These are phyloP conservation scores for Dinoponera quadriceps DNA, from an alignment of 1,140 invertebrate species.

Conservation along the genomic window DNA sequence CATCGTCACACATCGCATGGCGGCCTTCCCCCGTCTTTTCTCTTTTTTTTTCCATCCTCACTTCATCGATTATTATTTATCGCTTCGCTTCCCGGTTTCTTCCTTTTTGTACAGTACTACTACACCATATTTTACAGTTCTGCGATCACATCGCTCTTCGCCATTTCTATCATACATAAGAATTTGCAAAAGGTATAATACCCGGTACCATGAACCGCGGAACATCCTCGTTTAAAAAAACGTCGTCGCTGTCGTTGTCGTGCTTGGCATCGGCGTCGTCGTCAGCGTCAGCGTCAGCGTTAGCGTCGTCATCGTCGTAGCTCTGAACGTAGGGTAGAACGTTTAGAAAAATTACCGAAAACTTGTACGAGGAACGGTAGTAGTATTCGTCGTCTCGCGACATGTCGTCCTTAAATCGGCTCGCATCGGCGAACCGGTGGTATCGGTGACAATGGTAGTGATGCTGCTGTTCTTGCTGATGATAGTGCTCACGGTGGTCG, in stretches of 20 bases:
- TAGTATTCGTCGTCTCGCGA: conserved; percentile 71
- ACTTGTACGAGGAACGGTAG: conserved; percentile 71
- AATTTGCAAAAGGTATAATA: conserved; percentile 83
- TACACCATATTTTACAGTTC: conserved; percentile 70
- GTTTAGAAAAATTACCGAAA: conserved; percentile 80
- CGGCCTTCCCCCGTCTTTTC: conserved; percentile 4
- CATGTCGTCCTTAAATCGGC: conserved; percentile 71
- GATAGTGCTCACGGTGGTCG: conserved; percentile 72
- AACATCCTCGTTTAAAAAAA: conserved; percentile 75
- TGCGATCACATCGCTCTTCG: conserved; percentile 63
- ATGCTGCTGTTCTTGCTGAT: conserved; percentile 70
- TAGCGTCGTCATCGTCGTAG: conserved; percentile 53
- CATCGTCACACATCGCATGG: conserved; percentile 45
- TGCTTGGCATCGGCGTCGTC: conserved; percentile 18
- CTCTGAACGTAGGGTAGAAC: conserved; percentile 63
- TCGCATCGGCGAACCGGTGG: conserved; percentile 65
- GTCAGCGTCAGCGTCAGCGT: conserved; percentile 8
- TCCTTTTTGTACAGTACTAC: conserved; percentile 73
- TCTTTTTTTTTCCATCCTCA: too few relatives aligned
- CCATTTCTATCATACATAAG: conserved; percentile 83
- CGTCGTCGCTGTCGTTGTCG: conserved; percentile 39
- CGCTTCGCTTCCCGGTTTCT: conserved; percentile 41
- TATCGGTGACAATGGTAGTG: conserved; percentile 68
- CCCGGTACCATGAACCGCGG: conserved; percentile 77
- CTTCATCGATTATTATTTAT: conserved; percentile 40